Evolutionary conservation across 2,113 vertebrate species (phyloP).

Genomic region (Lampris megalopsis): DNA sequence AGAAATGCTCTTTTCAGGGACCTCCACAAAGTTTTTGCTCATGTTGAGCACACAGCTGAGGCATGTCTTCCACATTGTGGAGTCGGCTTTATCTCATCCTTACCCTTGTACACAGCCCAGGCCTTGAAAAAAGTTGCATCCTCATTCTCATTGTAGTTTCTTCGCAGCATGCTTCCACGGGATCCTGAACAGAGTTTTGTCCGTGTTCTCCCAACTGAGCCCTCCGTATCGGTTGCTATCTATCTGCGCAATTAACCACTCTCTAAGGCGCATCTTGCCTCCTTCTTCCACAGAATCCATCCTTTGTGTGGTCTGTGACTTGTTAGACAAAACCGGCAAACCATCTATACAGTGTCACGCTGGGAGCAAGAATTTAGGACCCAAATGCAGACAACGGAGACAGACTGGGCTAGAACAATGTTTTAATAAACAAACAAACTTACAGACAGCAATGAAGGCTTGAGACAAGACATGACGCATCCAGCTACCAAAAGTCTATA

Average conservation of each 20-base stretch:
- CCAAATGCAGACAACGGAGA: too few relatives aligned
- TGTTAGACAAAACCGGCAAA: too few relatives aligned
- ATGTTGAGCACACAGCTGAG: conserved; percentile 93
- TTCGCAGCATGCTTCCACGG: conserved; percentile 94
- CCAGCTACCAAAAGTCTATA: too few relatives aligned
- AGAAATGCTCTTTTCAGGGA: conserved; percentile 86
- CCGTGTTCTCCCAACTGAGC: conserved; percentile 87
- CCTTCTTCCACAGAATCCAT: conserved; percentile 60
- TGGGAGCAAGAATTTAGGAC: too few relatives aligned
- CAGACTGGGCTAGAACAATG: too few relatives aligned
- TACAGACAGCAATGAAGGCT: too few relatives aligned
- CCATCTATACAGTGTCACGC: too few relatives aligned
- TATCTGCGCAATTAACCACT: conserved; percentile 90
- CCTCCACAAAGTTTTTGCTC: conserved; percentile 89
- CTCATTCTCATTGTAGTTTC: conserved; percentile 87
- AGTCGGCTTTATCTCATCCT: conserved; percentile 86
- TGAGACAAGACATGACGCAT: too few relatives aligned
- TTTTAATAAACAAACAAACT: too few relatives aligned
- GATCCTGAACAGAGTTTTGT: conserved; percentile 87
- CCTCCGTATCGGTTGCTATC: conserved; percentile 87
- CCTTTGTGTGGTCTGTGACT: too few relatives aligned
- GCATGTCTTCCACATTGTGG: conserved; percentile 91
- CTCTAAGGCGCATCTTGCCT: conserved; percentile 84
- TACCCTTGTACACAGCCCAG: conserved; percentile 92
- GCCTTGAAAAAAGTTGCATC: conserved; percentile 93